These are phyloP conservation scores for Perizoma affinitatum DNA, from an alignment of 2,888 invertebrate genomes.

Conservation along the genomic window DNA sequence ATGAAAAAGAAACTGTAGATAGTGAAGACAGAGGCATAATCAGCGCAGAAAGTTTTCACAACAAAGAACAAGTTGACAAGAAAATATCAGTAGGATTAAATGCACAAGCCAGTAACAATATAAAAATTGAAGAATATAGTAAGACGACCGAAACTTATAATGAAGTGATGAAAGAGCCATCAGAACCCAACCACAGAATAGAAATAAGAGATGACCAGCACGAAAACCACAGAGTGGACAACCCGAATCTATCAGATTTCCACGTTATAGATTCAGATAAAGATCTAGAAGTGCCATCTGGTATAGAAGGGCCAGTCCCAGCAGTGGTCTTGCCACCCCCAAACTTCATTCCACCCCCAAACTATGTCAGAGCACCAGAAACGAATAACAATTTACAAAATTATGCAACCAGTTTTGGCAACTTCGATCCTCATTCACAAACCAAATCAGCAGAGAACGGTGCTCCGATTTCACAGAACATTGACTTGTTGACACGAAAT, in stretches of 20 bases:
- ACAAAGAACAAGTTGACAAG: not conserved
- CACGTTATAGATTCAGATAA: conserved; percentile 74
- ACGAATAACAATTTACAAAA: conserved; percentile 5
- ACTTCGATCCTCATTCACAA: conserved; percentile 1
- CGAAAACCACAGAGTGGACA: conserved; percentile 43
- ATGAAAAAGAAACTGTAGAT: not conserved
- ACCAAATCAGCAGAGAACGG: not conserved
- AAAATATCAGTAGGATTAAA: not conserved
- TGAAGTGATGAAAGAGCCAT: conserved; percentile 2
- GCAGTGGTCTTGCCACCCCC: conserved; percentile 66
- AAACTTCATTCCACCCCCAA: conserved; percentile 45
- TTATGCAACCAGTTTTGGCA: conserved; percentile 2
- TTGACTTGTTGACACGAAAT: not conserved
- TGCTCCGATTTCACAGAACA: not conserved
- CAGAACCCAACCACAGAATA: conserved; percentile 25
- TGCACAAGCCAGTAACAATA: conserved; percentile 12
- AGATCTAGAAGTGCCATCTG: conserved; percentile 76
- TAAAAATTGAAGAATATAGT: conserved; percentile 15
- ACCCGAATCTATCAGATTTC: conserved; percentile 62
- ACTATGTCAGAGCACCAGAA: conserved; percentile 14
- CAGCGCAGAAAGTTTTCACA: not conserved
- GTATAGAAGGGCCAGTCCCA: conserved; percentile 75
- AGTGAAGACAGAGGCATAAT: not conserved
- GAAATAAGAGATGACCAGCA: conserved; percentile 31
- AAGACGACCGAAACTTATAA: conserved; percentile 1